A percentile compares a stretch with the other conserved stretches of the same genome.
These are phyloP conservation scores for Catocala nupta DNA, from an alignment of 2,888 invertebrate genomes.

Conservation along the genomic window DNA sequence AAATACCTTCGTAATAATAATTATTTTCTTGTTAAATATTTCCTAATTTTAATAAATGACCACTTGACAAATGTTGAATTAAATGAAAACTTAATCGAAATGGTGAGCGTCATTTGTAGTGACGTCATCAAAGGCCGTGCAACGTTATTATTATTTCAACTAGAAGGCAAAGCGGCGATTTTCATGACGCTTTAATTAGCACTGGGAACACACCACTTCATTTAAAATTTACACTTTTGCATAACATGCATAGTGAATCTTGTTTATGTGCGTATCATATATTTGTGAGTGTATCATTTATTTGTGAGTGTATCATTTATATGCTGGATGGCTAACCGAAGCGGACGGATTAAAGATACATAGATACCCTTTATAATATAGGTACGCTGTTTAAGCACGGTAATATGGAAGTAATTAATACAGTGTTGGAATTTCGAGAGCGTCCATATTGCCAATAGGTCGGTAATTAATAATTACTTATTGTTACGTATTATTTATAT, in stretches of 20 bases:
- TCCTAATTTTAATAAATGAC: conserved; percentile 17
- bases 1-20: background rate
- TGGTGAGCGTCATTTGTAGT: conserved; percentile 29
- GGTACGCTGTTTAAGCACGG: too few relatives aligned
- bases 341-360: too few relatives aligned
- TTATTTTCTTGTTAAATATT: conserved; percentile 7
- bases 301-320: background rate
- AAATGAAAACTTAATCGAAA: conserved; percentile 46
- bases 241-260: conserved; percentile 32
- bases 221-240: conserved; percentile 43
- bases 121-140: conserved; percentile 40
- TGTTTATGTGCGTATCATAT: background rate
- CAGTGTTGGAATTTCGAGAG: too few relatives aligned
- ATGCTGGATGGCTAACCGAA: too few relatives aligned
- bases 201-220: conserved; percentile 26
- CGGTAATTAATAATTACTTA: too few relatives aligned
- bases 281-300: background rate
- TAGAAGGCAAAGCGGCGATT: conserved; percentile 32
- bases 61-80: conserved; percentile 26
- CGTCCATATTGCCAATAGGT: too few relatives aligned
- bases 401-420: too few relatives aligned
- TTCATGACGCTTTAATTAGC: conserved; percentile 43
- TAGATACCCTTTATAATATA: too few relatives aligned
- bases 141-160: conserved; percentile 44
- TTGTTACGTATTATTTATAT: too few relatives aligned